phyloP scores from a whole-genome alignment of 2,888 invertebrate species.

The Agriotes lineatus region DNA sequence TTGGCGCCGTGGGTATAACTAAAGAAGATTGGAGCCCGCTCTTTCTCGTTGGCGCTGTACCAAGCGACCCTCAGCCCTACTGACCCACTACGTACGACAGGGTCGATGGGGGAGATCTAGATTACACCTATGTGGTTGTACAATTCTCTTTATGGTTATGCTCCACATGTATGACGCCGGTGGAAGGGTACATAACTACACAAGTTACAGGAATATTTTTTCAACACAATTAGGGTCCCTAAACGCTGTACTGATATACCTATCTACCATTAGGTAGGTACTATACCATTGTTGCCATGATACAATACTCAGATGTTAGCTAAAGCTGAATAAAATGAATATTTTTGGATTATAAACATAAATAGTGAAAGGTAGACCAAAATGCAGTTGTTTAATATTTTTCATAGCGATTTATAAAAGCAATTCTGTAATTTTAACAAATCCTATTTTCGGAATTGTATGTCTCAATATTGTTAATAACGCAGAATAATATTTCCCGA shows the following conservation, averaged over 20 bases:
- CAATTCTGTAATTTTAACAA: too few relatives aligned
- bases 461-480: too few relatives aligned
- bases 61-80: constrained; percentile 43
- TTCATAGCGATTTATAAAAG: too few relatives aligned
- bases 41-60: constrained; percentile 42
- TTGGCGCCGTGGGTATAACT: constrained; percentile 32
- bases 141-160: constrained; percentile 26
- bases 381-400: too few relatives aligned
- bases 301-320: too few relatives aligned
- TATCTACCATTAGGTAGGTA: background rate
- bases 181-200: constrained; percentile 9
- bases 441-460: too few relatives aligned
- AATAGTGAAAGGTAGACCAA: too few relatives aligned
- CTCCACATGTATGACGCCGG: constrained; percentile 7
- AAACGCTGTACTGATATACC: background rate
- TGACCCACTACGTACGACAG: constrained; percentile 43
- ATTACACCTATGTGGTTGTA: constrained; percentile 27
- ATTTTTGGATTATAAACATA: too few relatives aligned
- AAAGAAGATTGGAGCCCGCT: constrained; percentile 41
- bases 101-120: constrained; percentile 37
- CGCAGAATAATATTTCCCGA: too few relatives aligned
- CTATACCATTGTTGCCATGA: too few relatives aligned
- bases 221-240: background rate
- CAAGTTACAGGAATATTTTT: constrained; percentile 10
- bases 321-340: too few relatives aligned